phyloP scores from a whole-genome alignment of 2,113 vertebrate species.

The Uropsilus gracilis region DNA sequence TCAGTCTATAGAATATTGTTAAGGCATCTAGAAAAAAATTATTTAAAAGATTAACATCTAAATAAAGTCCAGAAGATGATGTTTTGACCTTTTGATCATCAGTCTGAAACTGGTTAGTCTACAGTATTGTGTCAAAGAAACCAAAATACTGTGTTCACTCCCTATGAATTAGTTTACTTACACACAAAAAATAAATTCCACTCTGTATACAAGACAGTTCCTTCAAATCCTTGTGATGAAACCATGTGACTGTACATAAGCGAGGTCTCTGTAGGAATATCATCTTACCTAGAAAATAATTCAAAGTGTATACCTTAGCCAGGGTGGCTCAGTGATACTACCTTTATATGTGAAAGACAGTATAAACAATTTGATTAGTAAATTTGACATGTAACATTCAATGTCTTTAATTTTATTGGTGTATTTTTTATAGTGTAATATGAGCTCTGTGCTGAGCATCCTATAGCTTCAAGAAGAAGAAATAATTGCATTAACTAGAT shows the following conservation, averaged over 20 bases:
- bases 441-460: neutral
- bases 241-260: neutral
- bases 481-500: neutral
- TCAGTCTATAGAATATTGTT: neutral
- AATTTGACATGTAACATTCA: neutral
- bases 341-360: neutral
- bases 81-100: neutral
- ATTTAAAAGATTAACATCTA: neutral
- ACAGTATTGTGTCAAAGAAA: neutral
- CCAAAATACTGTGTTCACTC: neutral
- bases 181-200: neutral
- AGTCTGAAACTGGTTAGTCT: neutral
- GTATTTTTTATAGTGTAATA: neutral
- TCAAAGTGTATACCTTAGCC: neutral
- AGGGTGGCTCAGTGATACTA: neutral
- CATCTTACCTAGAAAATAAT: neutral
- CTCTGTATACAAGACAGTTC: neutral
- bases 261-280: neutral
- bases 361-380: conserved; percentile 25
- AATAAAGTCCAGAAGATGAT: neutral
- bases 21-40: neutral
- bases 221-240: conserved; percentile 12
- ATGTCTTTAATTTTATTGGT: neutral
- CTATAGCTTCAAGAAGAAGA: neutral
- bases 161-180: neutral